Percentiles rank a stretch among this genome's conserved stretches.
phyloP scores from a whole-genome alignment of 1,140 invertebrate genomes.

The Tyrophagus putrescentiae region DNA sequence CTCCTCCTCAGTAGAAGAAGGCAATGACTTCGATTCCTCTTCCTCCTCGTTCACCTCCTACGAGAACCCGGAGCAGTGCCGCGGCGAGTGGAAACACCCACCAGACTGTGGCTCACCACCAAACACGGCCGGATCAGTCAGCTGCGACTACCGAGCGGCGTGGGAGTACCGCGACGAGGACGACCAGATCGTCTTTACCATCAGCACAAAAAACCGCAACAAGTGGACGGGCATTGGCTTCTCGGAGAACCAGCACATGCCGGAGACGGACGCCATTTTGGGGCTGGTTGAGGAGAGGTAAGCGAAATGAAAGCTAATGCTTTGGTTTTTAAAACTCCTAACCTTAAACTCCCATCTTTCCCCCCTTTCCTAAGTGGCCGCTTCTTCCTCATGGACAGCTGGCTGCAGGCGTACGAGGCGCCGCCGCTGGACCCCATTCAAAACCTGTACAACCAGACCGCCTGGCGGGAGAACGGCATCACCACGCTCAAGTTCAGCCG shows the following conservation, averaged over 20 bases:
- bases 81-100: slow-evolving; percentile 53
- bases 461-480: slow-evolving; percentile 53
- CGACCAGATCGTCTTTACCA: slow-evolving; percentile 67
- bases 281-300: slow-evolving; percentile 58
- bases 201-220: slow-evolving; percentile 61
- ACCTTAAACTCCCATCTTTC: background rate
- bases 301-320: background rate
- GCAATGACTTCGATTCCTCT: too few species aligned
- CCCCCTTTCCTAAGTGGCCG: slow-evolving; percentile 36
- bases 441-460: slow-evolving; percentile 53
- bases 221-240: slow-evolving; percentile 89
- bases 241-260: slow-evolving; percentile 68
- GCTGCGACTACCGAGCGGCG: slow-evolving; percentile 63
- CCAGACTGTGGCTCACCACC: slow-evolving; percentile 50
- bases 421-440: slow-evolving; percentile 56
- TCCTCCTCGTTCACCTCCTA: too few species aligned
- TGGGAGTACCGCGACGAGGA: slow-evolving; percentile 64
- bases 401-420: slow-evolving; percentile 42
- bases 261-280: slow-evolving; percentile 63
- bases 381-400: slow-evolving; percentile 72
- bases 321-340: background rate
- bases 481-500: slow-evolving; percentile 63
- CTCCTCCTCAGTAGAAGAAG: too few species aligned
- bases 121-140: too few species aligned
- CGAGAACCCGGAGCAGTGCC: slow-evolving; percentile 14